Evolutionary conservation across 2,113 vertebrate species (phyloP), one percentile per base, ranked within the genome.

Genomic region (Hippocampus mohnikei): DNA sequence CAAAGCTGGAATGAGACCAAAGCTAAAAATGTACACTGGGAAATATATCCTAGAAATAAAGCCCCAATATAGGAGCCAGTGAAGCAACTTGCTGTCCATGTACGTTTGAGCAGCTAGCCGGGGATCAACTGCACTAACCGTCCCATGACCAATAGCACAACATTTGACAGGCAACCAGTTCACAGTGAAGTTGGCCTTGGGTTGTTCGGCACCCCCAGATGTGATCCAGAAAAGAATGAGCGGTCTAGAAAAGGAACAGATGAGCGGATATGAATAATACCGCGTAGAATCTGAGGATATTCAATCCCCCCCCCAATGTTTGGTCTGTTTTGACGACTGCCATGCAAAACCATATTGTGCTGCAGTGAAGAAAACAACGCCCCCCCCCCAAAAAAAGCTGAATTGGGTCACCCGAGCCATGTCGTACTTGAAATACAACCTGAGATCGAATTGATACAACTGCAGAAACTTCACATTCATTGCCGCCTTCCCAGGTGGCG

Each of bases 21-120:
- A 84, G 84, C 80, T 91, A 89, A 85, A 90, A 90, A 91, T 88
- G 89, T 76, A 82, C 80, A 52, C 55, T 8, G 74, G 76, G 77
- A 86, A 86, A 85, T 77, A 79, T 85, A 82, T 84, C 83, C 75
- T 69, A 44, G 83, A 86, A 85, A 86, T 81, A 87, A 83, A 86
- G 80, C 66, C 4, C 77, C 66, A 58, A 79, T 71, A 75, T 52
- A 70, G 67, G 58, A 62, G 79, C 76, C 59, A 74, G 64, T 78
- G 75, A 79, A 79, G 81, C 75, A 72, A 58, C 80, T 84, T n/a
- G n/a, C n/a, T n/a, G n/a, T n/a, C n/a, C n/a, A n/a, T n/a, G n/a
- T n/a, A n/a, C n/a, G n/a, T n/a, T n/a, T n/a, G n/a, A n/a, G 16
- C 18, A 52, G 48, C 18, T 52, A 52, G 48, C 48, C 18, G 1